Base-by-base conservation (phyloP, 2,888 invertebrate species). In the Biston betularia region DNA sequence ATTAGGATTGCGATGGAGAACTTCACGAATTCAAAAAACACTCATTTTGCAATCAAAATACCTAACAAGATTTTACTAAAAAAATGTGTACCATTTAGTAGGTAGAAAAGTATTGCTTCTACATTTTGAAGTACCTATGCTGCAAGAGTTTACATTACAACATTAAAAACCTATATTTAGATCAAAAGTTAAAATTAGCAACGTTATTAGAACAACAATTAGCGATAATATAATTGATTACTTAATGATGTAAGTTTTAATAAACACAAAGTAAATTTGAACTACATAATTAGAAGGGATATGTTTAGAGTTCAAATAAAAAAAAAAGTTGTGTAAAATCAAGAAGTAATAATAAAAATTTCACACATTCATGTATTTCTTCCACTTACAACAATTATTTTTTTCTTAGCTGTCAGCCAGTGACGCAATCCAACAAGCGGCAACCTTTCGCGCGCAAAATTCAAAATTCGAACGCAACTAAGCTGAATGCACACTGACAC, bases 311-410 rank as follows among this genome's bases (percentile, higher is more conserved):
- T 24, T 24, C 0, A 1, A 7, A 10, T 14, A 49, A 2, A 12
- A 11, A 33, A 33, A 33, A 49, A 34, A 12, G 11, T 24, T 1
- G 24, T 24, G 12, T 12, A 33, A n/a, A 8, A n/a, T 3, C 24
- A 3, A 9, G 48, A 4, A 68, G 59, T 57, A 52, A 63, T 6
- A 44, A 9, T 12, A 73, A 67, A 61, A 49, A 53, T 55, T 52
- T 62, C 59, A 67, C 33, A 70, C 53, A 48, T 42, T 44, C 63
- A 66, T 74, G 75, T 57, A 66, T 72, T 74, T 65, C 70, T 73
- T 73, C 72, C 83, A 89, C 88, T 90, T 89, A 90, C 90, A 86
- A 81, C 69, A 79, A 79, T 69, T 24, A 24, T 24, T 73, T 65
- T 75, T 78, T 79, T 78, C 81, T 80, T 72, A 67, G 72, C 80